Evolutionary conservation across 30 jellyfish, hydroid and myxozoan species (phyloP).

Genomic region (Hydractinia echinata): DNA sequence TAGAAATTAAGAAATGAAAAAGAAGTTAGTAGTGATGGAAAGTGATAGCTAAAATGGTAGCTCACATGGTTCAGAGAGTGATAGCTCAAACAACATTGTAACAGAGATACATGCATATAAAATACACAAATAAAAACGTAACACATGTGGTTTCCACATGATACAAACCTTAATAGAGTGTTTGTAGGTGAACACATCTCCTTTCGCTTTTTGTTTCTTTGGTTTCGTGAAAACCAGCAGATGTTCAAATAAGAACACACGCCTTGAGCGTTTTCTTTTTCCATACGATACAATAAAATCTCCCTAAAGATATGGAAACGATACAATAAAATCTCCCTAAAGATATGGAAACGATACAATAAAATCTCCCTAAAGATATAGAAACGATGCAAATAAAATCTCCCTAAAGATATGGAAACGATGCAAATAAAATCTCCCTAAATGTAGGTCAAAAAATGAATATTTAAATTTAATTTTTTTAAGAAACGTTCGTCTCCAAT

Average conservation of each 20-base stretch:
- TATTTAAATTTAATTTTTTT: too few species aligned
- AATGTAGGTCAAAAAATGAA: too few species aligned
- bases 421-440: too few species aligned
- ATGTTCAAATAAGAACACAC: conserved; percentile 87
- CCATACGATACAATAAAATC: conserved; percentile 76
- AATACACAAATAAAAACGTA: neutral
- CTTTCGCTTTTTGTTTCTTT: conserved; percentile 73
- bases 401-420: neutral
- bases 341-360: neutral
- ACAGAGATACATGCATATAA: neutral
- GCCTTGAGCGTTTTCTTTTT: conserved; percentile 63
- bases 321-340: neutral
- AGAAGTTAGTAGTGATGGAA: neutral
- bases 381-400: neutral
- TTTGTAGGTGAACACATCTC: conserved; percentile 75
- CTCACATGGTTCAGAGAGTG: neutral
- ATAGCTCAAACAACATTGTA: too few species aligned
- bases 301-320: conserved; percentile 44
- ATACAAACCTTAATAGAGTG: conserved; percentile 63
- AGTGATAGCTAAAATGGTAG: neutral
- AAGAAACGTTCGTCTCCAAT: too few species aligned
- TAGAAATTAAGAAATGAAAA: neutral
- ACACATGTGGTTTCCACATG: neutral
- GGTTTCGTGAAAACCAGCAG: conserved; percentile 75
- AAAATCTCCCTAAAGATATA: neutral